Percentiles rank a stretch among this genome's conserved stretches.
Conservation (phyloP, 2,797 vertebrate species). For the Lycodopsis pacificus region DNA sequence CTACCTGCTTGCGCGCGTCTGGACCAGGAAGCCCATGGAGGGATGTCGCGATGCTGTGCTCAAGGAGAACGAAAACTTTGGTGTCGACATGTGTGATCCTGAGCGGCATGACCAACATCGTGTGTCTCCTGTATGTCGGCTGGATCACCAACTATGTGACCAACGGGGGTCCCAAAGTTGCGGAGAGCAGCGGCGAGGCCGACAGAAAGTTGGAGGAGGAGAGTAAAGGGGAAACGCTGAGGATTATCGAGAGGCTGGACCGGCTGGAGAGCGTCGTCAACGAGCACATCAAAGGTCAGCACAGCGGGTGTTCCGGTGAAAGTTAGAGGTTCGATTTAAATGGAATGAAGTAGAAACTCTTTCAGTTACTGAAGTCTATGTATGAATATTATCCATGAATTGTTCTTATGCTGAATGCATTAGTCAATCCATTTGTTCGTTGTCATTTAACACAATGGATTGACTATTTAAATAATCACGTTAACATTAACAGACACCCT, state of each 20-base stretch:
- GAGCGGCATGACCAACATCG: conserved; percentile 97
- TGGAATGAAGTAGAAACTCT: too few relatives aligned
- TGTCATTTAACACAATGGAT: too few relatives aligned
- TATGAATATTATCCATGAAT: not conserved
- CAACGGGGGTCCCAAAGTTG: conserved; percentile 90
- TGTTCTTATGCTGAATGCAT: not conserved
- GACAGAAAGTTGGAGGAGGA: conserved; percentile 94
- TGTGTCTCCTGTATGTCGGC: conserved; percentile 95
- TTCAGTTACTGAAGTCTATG: too few relatives aligned
- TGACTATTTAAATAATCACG: too few relatives aligned
- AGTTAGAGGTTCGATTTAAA: conserved; percentile 5
- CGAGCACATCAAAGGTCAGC: conserved; percentile 95
- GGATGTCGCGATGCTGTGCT: conserved; percentile 94
- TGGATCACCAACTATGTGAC: conserved; percentile 98
- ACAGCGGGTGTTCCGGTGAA: not conserved
- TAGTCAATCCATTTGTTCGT: not conserved
- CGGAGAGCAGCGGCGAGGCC: conserved; percentile 75
- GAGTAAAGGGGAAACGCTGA: conserved; percentile 92
- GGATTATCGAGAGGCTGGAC: conserved; percentile 95
- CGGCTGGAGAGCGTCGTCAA: conserved; percentile 97
- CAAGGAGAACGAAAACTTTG: conserved; percentile 98
- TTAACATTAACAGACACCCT: too few relatives aligned
- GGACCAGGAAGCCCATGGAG: conserved; percentile 80
- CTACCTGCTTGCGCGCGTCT: conserved; percentile 78
- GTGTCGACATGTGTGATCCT: conserved; percentile 98